phyloP scores from a whole-genome alignment of 2,888 invertebrate species.

The Plebejus anna region DNA sequence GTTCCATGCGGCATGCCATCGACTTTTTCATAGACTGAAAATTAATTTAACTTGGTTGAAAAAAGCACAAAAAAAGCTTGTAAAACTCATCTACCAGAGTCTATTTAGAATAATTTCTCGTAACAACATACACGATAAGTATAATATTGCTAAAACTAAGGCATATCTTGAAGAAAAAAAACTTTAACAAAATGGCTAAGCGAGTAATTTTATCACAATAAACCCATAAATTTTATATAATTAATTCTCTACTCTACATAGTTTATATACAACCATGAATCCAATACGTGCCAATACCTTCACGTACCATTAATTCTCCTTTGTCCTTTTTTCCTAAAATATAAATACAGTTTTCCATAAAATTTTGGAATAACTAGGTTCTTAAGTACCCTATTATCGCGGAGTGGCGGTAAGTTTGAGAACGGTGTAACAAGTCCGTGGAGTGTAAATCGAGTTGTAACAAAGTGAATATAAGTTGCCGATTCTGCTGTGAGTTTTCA shows the following conservation, averaged over 20 bases:
- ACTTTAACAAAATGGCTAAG: too few relatives aligned
- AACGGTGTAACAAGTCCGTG: constrained; percentile 12
- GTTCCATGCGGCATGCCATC: neutral
- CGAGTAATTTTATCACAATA: too few relatives aligned
- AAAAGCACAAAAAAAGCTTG: neutral
- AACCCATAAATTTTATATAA: neutral
- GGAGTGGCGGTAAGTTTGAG: constrained; percentile 1
- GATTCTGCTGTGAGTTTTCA: neutral
- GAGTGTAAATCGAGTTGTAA: constrained; percentile 21
- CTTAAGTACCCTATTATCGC: constrained; percentile 15
- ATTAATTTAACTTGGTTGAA: neutral
- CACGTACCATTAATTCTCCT: neutral
- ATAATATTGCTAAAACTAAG: too few relatives aligned
- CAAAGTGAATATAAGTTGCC: constrained; percentile 17
- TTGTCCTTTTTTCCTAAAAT: neutral
- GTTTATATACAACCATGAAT: neutral
- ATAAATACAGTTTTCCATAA: neutral
- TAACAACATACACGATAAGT: too few relatives aligned
- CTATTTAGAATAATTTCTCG: neutral
- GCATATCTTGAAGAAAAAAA: too few relatives aligned
- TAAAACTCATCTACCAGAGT: neutral
- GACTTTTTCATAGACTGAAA: neutral
- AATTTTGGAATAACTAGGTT: constrained; percentile 2
- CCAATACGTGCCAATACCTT: neutral
- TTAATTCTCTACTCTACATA: neutral